phyloP scores from a whole-genome alignment of 1,140 invertebrate species.

The Formica exsecta region DNA sequence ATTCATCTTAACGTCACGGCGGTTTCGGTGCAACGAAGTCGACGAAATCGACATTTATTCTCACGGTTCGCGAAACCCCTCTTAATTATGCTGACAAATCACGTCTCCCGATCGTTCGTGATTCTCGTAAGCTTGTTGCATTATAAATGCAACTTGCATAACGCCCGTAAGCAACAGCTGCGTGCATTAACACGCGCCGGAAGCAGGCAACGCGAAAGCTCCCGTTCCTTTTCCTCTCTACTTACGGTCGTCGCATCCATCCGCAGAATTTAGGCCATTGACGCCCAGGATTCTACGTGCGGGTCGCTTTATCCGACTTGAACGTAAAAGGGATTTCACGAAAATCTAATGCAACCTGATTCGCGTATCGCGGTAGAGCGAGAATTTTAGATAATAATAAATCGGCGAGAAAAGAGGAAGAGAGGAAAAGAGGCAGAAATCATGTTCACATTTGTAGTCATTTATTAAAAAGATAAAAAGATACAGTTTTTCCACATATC shows the following conservation, averaged over 20 bases:
- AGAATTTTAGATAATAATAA: constrained; percentile 24
- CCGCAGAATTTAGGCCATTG: constrained; percentile 56
- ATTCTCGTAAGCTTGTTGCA: constrained; percentile 7
- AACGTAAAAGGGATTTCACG: constrained; percentile 47
- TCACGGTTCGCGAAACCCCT: constrained; percentile 23
- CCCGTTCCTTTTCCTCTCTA: constrained; percentile 49
- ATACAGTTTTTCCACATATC: not conserved
- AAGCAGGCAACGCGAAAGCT: constrained; percentile 21
- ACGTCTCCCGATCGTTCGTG: constrained; percentile 1
- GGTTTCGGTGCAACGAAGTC: constrained; percentile 1
- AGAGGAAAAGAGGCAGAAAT: not conserved
- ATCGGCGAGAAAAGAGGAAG: not conserved
- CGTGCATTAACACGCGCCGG: constrained; percentile 41
- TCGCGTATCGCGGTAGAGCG: constrained; percentile 2
- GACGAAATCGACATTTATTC: constrained; percentile 53
- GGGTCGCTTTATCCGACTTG: constrained; percentile 52
- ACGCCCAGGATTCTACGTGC: constrained; percentile 36
- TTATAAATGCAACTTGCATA: constrained; percentile 45
- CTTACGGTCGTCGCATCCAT: constrained; percentile 56
- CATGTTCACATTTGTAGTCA: not conserved
- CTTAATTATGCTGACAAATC: constrained; percentile 55
- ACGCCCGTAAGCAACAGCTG: constrained; percentile 42
- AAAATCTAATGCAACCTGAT: constrained; percentile 37
- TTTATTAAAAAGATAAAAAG: constrained; percentile 1
- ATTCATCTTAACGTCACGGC: not conserved